Percentiles rank a stretch among this genome's conserved stretches.
phyloP scores from a whole-genome alignment of 1,140 invertebrate species.

The Melanaphis sacchari region DNA sequence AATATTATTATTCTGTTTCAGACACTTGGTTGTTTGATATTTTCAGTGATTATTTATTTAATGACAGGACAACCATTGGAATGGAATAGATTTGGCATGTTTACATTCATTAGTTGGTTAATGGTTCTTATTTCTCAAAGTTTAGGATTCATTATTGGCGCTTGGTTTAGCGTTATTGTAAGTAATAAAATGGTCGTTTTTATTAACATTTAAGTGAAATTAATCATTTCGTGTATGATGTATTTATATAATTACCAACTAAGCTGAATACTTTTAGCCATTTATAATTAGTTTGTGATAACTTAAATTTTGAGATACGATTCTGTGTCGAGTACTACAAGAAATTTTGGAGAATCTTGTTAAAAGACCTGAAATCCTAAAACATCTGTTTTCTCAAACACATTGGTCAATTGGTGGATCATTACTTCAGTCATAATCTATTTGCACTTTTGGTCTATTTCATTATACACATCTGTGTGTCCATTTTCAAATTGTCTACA shows the following conservation, averaged over 20 bases:
- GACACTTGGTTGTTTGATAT: slow-evolving; percentile 78
- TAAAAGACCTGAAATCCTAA: too few relatives aligned
- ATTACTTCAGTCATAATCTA: too few relatives aligned
- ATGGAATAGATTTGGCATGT: slow-evolving; percentile 78
- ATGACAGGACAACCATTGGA: slow-evolving; percentile 87
- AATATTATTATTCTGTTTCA: slow-evolving; percentile 62
- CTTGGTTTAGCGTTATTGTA: slow-evolving; percentile 81
- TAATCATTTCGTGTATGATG: not conserved
- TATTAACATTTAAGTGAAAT: not conserved
- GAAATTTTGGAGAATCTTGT: too few relatives aligned
- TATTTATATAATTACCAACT: not conserved
- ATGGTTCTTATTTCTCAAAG: slow-evolving; percentile 89
- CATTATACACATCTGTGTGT: too few relatives aligned
- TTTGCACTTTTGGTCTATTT: too few relatives aligned
- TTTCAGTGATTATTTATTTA: slow-evolving; percentile 82
- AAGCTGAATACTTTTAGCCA: not conserved
- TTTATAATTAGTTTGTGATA: not conserved
- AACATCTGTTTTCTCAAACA: too few relatives aligned
- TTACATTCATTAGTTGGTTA: slow-evolving; percentile 79
- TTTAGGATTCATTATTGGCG: slow-evolving; percentile 86
- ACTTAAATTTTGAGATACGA: too few relatives aligned
- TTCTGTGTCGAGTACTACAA: too few relatives aligned
- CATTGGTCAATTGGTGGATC: too few relatives aligned
- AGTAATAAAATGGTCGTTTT: slow-evolving; percentile 65
- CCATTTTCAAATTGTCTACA: too few relatives aligned